These are phyloP conservation scores for Lochmaea capreae DNA, from an alignment of 2,888 invertebrate species.

Conservation along the genomic window DNA sequence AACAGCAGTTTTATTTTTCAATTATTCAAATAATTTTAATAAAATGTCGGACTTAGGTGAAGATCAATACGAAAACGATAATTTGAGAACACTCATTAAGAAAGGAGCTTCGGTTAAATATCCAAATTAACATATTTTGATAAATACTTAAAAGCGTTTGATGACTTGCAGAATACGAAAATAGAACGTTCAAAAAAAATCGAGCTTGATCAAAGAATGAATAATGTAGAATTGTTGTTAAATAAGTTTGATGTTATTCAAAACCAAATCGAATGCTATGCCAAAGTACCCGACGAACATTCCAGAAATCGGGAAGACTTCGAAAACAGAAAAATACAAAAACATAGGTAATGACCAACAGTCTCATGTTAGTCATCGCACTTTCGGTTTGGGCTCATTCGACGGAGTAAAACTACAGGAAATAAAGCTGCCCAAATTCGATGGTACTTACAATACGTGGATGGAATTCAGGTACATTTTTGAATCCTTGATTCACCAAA, in stretches of 20 bases:
- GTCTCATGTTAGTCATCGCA: neutral
- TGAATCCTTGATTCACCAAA: conserved; percentile 31
- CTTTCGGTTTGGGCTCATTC: neutral
- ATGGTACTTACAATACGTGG: conserved; percentile 30
- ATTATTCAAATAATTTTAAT: too few species aligned
- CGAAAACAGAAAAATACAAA: neutral
- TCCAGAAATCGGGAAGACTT: too few species aligned
- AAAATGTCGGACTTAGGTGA: too few species aligned
- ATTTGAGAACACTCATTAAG: neutral
- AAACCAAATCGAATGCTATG: too few species aligned
- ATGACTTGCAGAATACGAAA: too few species aligned
- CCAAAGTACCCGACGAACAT: too few species aligned
- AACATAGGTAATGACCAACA: neutral
- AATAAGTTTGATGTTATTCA: too few species aligned
- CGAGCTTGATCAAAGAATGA: too few species aligned
- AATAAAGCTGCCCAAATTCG: neutral
- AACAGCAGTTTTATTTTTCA: too few species aligned
- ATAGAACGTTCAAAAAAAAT: too few species aligned
- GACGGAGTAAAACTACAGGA: neutral
- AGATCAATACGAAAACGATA: too few species aligned
- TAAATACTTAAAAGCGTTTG: neutral
- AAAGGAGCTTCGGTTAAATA: neutral
- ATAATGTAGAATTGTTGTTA: too few species aligned
- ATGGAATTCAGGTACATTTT: conserved; percentile 30
- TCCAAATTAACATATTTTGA: neutral